A percentile compares a stretch with the other conserved stretches of the same genome.
These are phyloP conservation scores for Pteria penguin DNA, from an alignment of 2,888 invertebrate genomes.

Conservation along the genomic window DNA sequence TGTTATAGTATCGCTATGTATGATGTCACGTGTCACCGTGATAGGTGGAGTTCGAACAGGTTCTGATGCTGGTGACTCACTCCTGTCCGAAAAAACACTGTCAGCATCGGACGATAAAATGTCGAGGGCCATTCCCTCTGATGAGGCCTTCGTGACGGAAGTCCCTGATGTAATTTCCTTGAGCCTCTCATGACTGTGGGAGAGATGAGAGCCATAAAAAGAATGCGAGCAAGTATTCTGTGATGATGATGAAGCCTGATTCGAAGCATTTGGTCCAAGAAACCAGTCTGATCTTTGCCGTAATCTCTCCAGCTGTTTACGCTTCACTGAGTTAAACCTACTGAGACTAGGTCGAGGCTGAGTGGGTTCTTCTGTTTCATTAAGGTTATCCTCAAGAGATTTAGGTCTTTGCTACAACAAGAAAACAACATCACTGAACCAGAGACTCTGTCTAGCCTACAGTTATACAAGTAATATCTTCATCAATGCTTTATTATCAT, in stretches of 20 bases:
- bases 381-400: conserved; percentile 73
- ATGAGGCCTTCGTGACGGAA: conserved; percentile 71
- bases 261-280: conserved; percentile 81
- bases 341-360: conserved; percentile 72
- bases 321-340: conserved; percentile 78
- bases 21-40: conserved; percentile 66
- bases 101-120: conserved; percentile 68
- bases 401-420: conserved; percentile 70
- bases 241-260: conserved; percentile 18
- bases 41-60: conserved; percentile 65
- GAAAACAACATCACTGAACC: conserved; percentile 10
- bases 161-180: conserved; percentile 67
- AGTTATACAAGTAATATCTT: no score
- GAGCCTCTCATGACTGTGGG: conserved; percentile 49
- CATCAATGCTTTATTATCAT: no score
- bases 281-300: conserved; percentile 99
- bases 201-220: conserved; percentile 12
- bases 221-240: conserved; percentile 37
- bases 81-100: conserved; percentile 73
- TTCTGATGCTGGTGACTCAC: conserved; percentile 75
- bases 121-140: conserved; percentile 72
- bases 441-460: no score
- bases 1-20: conserved; percentile 71
- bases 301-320: conserved; percentile 96
- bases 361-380: conserved; percentile 66